These are phyloP conservation scores for Hephaestus fuliginosus DNA, from an alignment of 2,797 vertebrate genomes.

Conservation along the genomic window DNA sequence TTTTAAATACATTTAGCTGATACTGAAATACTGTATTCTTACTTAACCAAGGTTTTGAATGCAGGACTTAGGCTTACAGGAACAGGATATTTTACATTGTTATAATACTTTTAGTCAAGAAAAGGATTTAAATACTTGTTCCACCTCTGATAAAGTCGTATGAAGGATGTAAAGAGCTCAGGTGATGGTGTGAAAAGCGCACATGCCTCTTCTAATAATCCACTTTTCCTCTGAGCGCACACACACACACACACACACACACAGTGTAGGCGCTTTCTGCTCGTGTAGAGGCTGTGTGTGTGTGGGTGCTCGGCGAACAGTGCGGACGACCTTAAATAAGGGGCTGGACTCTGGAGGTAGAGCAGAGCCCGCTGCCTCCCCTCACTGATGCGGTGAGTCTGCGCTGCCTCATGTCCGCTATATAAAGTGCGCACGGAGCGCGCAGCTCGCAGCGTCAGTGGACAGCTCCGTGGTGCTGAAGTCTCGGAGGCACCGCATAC, in stretches of 20 bases:
- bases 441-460: conserved; percentile 81
- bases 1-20: neutral
- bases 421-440: conserved; percentile 83
- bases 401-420: conserved; percentile 82
- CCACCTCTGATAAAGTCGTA: neutral
- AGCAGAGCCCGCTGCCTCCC: conserved; percentile 85
- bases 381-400: conserved; percentile 83
- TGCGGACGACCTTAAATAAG: conserved; percentile 80
- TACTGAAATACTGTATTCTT: neutral
- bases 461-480: conserved; percentile 87
- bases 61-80: neutral
- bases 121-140: neutral
- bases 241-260: neutral
- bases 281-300: neutral
- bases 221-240: neutral
- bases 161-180: no score
- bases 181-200: neutral
- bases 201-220: neutral
- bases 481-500: conserved; percentile 13
- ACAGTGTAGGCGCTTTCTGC: neutral
- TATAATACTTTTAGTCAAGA: neutral
- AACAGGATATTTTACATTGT: no score
- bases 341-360: conserved; percentile 73
- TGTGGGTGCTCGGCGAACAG: neutral
- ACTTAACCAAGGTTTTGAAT: neutral